Evolutionary conservation across 2,888 invertebrate genomes (phyloP), one percentile per base, ranked within the genome.

Genomic region (Cistogaster globosa): DNA sequence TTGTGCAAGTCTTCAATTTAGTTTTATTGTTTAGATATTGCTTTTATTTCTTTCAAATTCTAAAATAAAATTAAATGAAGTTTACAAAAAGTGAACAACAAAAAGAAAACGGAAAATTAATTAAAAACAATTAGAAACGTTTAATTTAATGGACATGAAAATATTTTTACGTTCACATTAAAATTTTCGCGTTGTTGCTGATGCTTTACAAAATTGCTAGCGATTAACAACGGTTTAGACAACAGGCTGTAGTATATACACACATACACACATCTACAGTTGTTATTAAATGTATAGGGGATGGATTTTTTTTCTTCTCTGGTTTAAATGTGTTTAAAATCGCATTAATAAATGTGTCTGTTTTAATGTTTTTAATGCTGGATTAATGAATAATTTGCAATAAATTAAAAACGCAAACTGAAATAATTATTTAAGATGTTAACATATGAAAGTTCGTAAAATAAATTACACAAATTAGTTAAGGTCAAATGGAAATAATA

Each of bases 111-210:
- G 20, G 53, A 88, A 90, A 91, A 89, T 91, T 91, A 89, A 91
- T 91, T 91, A 89, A 91, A 85, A 90, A 90, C 90, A 90, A 90
- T 91, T 90, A 90, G 90, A 87, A 88, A 87, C 88, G 86, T 87
- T 87, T 87, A 87, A 87, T 88, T 88, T 87, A 75, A 84, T 75
- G 85, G 86, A 71, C 53, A 67, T 58, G 32, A 75, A 68, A 55
- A 65, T 53, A 62, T 58, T 82, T 82, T 82, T 63, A 69, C 57
- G 55, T 75, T 12, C 18, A 53, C 22, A 69, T 55, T 75, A 55
- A 62, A 63, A 48, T 55, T 60, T 60, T 36, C 26, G 12, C 51
- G 45, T 68, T 65, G 36, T 14, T 65, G 26, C 20, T 76, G 45
- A 9, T 42, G 62, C 53, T 72, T 22, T 36, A 83, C 67, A 62